These are phyloP conservation scores for Drosophila nigrodunni DNA, from an alignment of 1,140 invertebrate species.

Conservation along the genomic window DNA sequence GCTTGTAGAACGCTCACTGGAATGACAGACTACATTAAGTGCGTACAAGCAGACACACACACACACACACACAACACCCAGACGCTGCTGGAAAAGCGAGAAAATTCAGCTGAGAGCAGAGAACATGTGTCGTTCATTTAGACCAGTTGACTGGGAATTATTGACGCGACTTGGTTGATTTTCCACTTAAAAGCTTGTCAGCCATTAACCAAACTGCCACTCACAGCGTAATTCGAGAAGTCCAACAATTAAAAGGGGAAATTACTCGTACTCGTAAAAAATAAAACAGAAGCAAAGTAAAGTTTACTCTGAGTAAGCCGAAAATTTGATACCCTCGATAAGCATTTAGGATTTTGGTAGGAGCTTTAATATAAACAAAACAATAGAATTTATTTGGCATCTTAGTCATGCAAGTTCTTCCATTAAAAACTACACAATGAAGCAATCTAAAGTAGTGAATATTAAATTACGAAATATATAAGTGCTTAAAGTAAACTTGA, in stretches of 20 bases:
- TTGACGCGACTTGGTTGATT: conserved; percentile 44
- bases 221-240: conserved; percentile 47
- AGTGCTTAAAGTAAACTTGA: no score
- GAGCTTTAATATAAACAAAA: no score
- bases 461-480: no score
- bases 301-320: neutral
- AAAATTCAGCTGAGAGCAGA: conserved; percentile 7
- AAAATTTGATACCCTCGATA: neutral
- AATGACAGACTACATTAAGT: conserved; percentile 47
- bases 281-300: conserved; percentile 1
- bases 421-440: no score
- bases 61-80: conserved; percentile 1
- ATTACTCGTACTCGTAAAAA: neutral
- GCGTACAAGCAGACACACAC: conserved; percentile 15
- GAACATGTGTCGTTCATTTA: conserved; percentile 20
- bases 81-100: neutral
- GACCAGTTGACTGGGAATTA: conserved; percentile 46
- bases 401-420: no score
- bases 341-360: neutral
- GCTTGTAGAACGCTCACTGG: conserved; percentile 50
- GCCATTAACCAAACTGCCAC: conserved; percentile 50
- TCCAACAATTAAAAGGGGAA: conserved; percentile 39
- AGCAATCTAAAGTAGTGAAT: no score
- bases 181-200: conserved; percentile 46
- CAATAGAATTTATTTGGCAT: no score